Evolutionary conservation across 2,113 vertebrate species (phyloP).

Genomic region (Micronycteris hirsuta): DNA sequence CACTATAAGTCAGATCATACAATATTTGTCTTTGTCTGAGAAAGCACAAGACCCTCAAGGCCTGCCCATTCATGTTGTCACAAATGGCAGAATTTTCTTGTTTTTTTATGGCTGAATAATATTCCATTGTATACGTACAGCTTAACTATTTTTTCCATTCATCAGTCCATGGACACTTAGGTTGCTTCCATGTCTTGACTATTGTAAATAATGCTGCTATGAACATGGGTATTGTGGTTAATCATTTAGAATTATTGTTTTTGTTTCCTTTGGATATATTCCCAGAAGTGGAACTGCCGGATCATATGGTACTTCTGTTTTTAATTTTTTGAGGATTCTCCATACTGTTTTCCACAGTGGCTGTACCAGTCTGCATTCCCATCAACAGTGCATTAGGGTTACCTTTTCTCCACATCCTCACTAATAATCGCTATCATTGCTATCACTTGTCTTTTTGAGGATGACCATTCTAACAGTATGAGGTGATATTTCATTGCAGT

Average conservation of each 20-base stretch:
- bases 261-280: background rate
- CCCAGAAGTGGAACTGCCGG: background rate
- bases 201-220: background rate
- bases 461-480: background rate
- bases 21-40: no score
- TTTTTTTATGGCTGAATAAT: background rate
- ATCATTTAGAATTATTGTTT: background rate
- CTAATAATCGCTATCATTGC: background rate
- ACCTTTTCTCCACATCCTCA: background rate
- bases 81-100: no score
- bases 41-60: no score
- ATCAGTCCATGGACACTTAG: background rate
- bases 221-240: background rate
- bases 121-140: background rate
- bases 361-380: background rate
- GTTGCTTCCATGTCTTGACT: background rate
- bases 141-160: background rate
- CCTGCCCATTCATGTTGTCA: no score
- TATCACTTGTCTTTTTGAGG: background rate
- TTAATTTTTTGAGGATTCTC: background rate
- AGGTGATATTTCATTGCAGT: background rate
- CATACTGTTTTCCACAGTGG: background rate
- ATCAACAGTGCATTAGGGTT: background rate
- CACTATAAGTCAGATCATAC: no score
- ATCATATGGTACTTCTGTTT: background rate